Base-by-base conservation (phyloP, 2,113 vertebrate species). In the Tonatia bakeri region DNA sequence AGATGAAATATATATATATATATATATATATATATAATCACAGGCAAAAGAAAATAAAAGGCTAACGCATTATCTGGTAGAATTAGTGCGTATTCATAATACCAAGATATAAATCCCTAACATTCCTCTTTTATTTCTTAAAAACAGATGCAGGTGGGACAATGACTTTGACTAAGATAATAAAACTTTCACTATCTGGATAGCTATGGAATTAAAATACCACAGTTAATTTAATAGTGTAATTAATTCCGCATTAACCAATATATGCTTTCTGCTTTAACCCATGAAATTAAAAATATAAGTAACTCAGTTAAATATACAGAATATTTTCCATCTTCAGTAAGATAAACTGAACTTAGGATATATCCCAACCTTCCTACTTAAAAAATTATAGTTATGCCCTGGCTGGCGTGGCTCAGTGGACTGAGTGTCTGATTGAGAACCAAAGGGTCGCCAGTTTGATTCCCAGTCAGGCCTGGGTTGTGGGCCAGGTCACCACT, bases 221-320 rank as follows among this genome's bases (percentile, higher is more conserved):
- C 61, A 31, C 47, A 47, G 10, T 75, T 89, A 84, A 94, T 72
- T 65, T 72, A 77, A 83, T 50, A 85, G 28, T 94, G 33, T 94
- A 31, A 94, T 82, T 91, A 89, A 91, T 86, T 91, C 38, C 52
- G 3, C n/a, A 90, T 87, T 87, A 92, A 36, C 20, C 16, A 86
- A 19, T 36, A 94, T 56, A 92, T 73, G 81, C 50, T 73, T 95
- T 81, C 7, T 92, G 2, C 64, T 54, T 82, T 79, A 67, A 36
- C 16, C 4, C n/a, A 59, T 88, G 31, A 92, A 94, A 94, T 94
- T 95, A 36, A 91, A 97, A 96, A 69, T 70, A 54, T 36, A 4
- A 97, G 20, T 85, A 85, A 95, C 79, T 92, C 67, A 65, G 31
- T 61, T 96, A 59, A 95, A 89, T 87, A 3, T 80, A 80, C 36